Evolutionary conservation across 1,140 invertebrate species (phyloP).

Genomic region (Fopius arisanus): DNA sequence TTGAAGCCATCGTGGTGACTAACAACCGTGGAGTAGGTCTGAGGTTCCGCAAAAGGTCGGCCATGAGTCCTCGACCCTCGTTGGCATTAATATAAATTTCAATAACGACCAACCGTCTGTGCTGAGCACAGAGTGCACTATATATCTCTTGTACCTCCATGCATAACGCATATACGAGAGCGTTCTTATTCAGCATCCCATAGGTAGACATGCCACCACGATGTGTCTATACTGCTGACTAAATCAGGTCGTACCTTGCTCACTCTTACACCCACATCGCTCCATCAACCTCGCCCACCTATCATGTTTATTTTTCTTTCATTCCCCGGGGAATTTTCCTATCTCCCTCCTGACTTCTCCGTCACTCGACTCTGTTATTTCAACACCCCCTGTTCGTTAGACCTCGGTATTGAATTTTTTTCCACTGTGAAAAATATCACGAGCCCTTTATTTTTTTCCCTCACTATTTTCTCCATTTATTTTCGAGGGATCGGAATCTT

Average conservation of each 20-base stretch:
- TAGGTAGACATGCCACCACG: neutral
- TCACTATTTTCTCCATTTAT: neutral
- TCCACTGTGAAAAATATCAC: neutral
- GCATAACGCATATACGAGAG: constrained; percentile 14
- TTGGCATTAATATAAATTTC: constrained; percentile 51
- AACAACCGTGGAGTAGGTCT: constrained; percentile 13
- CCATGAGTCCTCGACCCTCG: constrained; percentile 30
- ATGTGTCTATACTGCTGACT: neutral
- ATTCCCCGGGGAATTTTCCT: too few relatives aligned
- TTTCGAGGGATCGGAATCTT: neutral
- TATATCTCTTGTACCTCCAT: constrained; percentile 18
- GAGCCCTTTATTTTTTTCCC: neutral
- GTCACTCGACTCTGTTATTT: constrained; percentile 22
- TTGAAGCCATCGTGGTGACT: neutral
- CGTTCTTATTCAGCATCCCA: constrained; percentile 8
- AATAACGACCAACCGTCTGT: constrained; percentile 43
- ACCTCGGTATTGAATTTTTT: neutral
- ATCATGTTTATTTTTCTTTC: neutral
- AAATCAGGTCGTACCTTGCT: neutral
- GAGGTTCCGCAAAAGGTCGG: constrained; percentile 33
- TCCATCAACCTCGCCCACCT: constrained; percentile 14
- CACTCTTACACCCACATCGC: constrained; percentile 9
- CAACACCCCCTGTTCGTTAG: constrained; percentile 3
- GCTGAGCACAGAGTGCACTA: constrained; percentile 26
- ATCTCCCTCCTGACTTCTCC: neutral